phyloP scores from a whole-genome alignment of 2,113 vertebrate genomes.

The Rhabdornis inornatus region DNA sequence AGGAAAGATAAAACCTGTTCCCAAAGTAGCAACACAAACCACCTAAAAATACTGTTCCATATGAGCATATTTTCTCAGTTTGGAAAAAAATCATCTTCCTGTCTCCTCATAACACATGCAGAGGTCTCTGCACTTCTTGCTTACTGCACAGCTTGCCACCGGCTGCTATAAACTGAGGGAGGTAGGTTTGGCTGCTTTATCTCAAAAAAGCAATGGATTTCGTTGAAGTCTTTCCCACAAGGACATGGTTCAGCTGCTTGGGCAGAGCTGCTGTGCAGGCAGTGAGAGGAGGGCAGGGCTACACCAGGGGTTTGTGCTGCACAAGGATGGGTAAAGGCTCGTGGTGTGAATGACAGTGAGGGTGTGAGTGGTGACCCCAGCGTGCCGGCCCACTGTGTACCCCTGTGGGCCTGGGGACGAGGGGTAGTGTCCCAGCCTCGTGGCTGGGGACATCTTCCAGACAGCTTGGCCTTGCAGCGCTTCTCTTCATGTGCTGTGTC shows the following conservation, averaged over 20 bases:
- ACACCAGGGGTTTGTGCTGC: fast-evolving
- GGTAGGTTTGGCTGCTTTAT: background rate
- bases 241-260: fast-evolving
- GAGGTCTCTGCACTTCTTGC: background rate
- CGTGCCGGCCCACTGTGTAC: fast-evolving
- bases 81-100: background rate
- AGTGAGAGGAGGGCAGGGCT: fast-evolving
- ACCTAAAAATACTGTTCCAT: conserved; percentile 49
- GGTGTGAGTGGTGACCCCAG: fast-evolving
- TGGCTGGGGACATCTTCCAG: background rate
- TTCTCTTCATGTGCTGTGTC: no score
- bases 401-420: fast-evolving
- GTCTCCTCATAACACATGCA: background rate
- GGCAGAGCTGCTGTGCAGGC: background rate
- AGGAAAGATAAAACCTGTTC: conserved; percentile 15
- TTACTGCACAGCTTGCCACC: background rate
- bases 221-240: background rate
- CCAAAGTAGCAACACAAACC: conserved; percentile 26
- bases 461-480: no score
- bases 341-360: fast-evolving
- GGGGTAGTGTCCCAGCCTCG: fast-evolving
- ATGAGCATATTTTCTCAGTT: conserved; percentile 35
- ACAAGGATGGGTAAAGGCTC: fast-evolving
- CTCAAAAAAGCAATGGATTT: background rate
- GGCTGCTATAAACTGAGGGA: background rate